These are phyloP conservation scores for Notamacropus eugenii DNA, from an alignment of 2,797 vertebrate genomes.

Conservation along the genomic window DNA sequence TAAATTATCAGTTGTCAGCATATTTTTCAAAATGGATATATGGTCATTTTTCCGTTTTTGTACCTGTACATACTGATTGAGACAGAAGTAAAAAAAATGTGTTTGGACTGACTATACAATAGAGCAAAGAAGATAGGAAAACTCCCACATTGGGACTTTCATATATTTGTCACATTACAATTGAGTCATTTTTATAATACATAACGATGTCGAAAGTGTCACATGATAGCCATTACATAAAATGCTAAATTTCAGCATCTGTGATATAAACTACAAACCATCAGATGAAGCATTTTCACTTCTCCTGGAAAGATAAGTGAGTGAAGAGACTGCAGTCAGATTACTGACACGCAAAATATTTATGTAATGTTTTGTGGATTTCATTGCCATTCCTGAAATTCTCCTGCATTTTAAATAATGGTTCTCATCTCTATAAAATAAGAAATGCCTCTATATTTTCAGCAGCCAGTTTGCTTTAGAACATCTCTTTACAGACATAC, in stretches of 20 bases:
- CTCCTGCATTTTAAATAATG: not conserved
- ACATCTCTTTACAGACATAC: not conserved
- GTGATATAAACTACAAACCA: not conserved
- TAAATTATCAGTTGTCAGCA: not conserved
- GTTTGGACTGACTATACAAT: not conserved
- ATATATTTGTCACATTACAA: not conserved
- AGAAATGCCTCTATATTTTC: not conserved
- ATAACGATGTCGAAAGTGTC: not conserved
- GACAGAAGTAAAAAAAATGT: not conserved
- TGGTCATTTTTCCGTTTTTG: not conserved
- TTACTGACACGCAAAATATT: conserved; percentile 39
- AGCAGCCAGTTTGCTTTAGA: not conserved
- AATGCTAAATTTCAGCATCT: conserved; percentile 7
- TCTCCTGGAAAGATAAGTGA: conserved; percentile 1
- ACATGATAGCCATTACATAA: not conserved
- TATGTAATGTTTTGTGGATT: conserved; percentile 17
- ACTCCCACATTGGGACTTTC: not conserved
- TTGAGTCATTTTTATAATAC: not conserved
- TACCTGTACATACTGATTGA: not conserved
- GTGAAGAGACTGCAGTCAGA: conserved; percentile 10
- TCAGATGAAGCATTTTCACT: not conserved
- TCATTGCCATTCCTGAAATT: conserved; percentile 23
- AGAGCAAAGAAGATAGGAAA: not conserved
- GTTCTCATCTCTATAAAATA: conserved; percentile 33
- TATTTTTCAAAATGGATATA: not conserved